Evolutionary conservation across 2,797 vertebrate species (phyloP).

Genomic region (Oreonectes daqikongensis): DNA sequence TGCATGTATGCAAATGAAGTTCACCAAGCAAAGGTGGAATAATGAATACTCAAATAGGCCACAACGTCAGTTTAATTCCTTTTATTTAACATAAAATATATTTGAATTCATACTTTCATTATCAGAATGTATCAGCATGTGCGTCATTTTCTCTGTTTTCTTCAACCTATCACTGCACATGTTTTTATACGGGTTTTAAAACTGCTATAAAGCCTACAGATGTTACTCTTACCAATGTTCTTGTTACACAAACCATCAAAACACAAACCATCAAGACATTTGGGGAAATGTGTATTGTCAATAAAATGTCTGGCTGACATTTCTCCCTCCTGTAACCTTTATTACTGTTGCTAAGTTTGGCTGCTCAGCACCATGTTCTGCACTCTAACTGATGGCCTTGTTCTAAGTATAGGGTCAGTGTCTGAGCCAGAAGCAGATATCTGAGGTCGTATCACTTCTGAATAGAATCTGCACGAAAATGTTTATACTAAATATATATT

Average conservation of each 20-base stretch:
- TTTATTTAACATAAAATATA: no score
- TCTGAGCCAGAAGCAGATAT: constrained; percentile 39
- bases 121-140: no score
- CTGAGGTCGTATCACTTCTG: neutral
- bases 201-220: neutral
- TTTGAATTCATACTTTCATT: no score
- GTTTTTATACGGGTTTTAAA: neutral
- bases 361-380: constrained; percentile 21
- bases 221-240: neutral
- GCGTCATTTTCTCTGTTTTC: no score
- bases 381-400: constrained; percentile 41
- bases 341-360: constrained; percentile 51
- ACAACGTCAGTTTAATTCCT: neutral
- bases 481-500: neutral
- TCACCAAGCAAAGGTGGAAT: neutral
- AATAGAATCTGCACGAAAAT: neutral
- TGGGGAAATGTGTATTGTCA: constrained; percentile 14
- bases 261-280: neutral
- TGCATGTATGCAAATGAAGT: neutral
- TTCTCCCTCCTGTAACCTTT: constrained; percentile 45
- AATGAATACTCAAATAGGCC: neutral
- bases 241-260: neutral
- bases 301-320: constrained; percentile 12
- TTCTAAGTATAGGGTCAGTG: constrained; percentile 51
- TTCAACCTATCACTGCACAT: neutral